Evolutionary conservation across 2,797 vertebrate genomes (phyloP), one percentile per base, ranked within the genome.

Genomic region (Enteromius thamalakanensis): DNA sequence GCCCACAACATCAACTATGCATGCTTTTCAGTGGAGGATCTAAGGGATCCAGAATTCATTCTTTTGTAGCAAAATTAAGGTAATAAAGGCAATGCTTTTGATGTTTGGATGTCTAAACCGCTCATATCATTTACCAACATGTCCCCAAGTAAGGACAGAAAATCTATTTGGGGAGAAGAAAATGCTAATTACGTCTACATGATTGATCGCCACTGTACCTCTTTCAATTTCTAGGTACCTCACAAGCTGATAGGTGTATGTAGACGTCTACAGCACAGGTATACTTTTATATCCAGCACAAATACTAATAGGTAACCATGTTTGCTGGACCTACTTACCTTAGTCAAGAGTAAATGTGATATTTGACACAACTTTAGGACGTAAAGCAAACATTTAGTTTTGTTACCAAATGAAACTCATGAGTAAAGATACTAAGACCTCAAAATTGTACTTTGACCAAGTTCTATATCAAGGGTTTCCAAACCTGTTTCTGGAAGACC

Each of bases 361-460:
- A 53, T 75, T 19, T 75, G 37, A 29, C 8, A 2, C 62, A 34
- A 34, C 53, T 53, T 15, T 53, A 51, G 34, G 26, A 15, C 40
- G 32, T 11, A 7, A 47, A 19, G 23, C 8, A 19, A 71, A 9
- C 15, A 49, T 49, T 26, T 32, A 49, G 23, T 17, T 72, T 49
- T 49, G 4, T 19, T 72, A 11, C 23, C 23, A 2, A 62, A 5
- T 29, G 23, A 26, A 58, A 26, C 60, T 62, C 60, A 17, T 29
- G 14, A 14, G 11, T 29, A 62, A 62, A 62, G 12, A 29, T 26
- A 29, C 60, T 6, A 15, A 29, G 1, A 29, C 26, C 2, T 29
- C 26, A 15, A 62, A 12, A 6, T 80, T 89, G 74, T n/a, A 89
- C 86, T 84, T 87, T 85, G 84, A 83, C 89, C 67, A 70, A 87